A percentile compares a stretch with the other conserved stretches of the same genome.
Conservation (phyloP, 2,797 vertebrate species). For the Harpagifer antarcticus region DNA sequence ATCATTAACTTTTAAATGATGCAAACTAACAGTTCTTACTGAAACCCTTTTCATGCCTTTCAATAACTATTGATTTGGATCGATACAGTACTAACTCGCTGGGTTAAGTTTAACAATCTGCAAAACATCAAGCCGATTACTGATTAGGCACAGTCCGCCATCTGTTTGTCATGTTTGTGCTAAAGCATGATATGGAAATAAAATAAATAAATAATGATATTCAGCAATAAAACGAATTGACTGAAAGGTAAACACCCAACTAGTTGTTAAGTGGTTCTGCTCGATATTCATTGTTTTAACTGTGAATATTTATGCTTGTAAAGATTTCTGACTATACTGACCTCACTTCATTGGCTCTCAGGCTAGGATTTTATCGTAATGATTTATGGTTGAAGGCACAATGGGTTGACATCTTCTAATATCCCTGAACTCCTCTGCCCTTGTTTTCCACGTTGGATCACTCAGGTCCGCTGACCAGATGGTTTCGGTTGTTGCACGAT, state of each 20-base stretch:
- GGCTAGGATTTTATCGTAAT: neutral
- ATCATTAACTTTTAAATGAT: neutral
- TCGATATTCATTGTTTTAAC: neutral
- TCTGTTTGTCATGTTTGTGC: slow-evolving; percentile 27
- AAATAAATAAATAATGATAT: neutral
- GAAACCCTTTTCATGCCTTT: neutral
- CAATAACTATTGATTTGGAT: neutral
- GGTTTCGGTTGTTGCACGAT: neutral
- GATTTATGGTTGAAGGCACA: slow-evolving; percentile 11
- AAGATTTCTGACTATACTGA: slow-evolving; percentile 6
- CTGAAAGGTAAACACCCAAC: neutral
- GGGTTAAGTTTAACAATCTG: neutral
- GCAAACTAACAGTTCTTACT: neutral
- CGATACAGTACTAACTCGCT: neutral
- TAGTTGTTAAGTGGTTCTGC: neutral
- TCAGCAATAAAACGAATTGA: neutral
- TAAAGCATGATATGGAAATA: neutral
- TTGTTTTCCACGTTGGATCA: slow-evolving; percentile 2
- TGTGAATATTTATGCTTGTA: neutral
- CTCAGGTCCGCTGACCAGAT: slow-evolving; percentile 13
- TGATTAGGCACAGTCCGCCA: neutral
- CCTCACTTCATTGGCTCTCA: neutral
- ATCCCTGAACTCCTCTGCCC: slow-evolving; percentile 12
- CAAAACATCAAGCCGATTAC: neutral
- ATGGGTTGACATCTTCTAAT: neutral